Evolutionary conservation across 2,888 invertebrate species (phyloP).

Genomic region (Tethea ocularis): DNA sequence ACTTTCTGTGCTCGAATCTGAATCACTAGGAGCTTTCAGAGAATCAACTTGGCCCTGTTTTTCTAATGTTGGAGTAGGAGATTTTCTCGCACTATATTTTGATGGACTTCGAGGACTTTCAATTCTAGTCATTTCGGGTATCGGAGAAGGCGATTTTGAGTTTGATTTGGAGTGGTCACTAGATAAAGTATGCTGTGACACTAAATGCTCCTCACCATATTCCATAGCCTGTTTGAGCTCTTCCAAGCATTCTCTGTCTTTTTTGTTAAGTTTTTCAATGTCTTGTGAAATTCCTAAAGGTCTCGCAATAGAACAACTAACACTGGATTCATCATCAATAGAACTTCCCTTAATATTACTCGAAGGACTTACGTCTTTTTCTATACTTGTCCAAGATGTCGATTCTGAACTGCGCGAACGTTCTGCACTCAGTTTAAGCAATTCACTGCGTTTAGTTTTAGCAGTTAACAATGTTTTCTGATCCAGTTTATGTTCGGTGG

Average conservation of each 20-base stretch:
- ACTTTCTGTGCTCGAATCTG: slow-evolving; percentile 84
- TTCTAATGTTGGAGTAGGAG: slow-evolving; percentile 85
- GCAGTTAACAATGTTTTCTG: slow-evolving; percentile 70
- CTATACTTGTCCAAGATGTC: slow-evolving; percentile 91
- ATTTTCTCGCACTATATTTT: slow-evolving; percentile 67
- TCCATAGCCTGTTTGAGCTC: slow-evolving; percentile 84
- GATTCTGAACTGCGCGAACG: slow-evolving; percentile 91
- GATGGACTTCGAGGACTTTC: slow-evolving; percentile 78
- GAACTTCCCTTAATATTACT: slow-evolving; percentile 86
- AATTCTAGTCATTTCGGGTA: slow-evolving; percentile 69
- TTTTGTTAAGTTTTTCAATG: slow-evolving; percentile 86
- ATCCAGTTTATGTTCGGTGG: slow-evolving; percentile 67
- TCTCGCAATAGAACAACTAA: slow-evolving; percentile 91
- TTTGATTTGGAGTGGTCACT: slow-evolving; percentile 78
- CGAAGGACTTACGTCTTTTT: slow-evolving; percentile 87
- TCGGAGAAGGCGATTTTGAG: slow-evolving; percentile 71
- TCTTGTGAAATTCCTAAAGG: slow-evolving; percentile 91
- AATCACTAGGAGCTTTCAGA: slow-evolving; percentile 82
- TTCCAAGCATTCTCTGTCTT: slow-evolving; percentile 85
- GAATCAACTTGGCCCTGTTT: slow-evolving; percentile 85
- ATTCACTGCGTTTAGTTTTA: slow-evolving; percentile 79
- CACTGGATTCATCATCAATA: slow-evolving; percentile 88
- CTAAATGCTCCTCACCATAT: slow-evolving; percentile 77
- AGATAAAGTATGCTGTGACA: slow-evolving; percentile 71
- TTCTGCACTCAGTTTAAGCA: slow-evolving; percentile 87